phyloP scores from a whole-genome alignment of 2,888 invertebrate species.

The Trichopria drosophilae region DNA sequence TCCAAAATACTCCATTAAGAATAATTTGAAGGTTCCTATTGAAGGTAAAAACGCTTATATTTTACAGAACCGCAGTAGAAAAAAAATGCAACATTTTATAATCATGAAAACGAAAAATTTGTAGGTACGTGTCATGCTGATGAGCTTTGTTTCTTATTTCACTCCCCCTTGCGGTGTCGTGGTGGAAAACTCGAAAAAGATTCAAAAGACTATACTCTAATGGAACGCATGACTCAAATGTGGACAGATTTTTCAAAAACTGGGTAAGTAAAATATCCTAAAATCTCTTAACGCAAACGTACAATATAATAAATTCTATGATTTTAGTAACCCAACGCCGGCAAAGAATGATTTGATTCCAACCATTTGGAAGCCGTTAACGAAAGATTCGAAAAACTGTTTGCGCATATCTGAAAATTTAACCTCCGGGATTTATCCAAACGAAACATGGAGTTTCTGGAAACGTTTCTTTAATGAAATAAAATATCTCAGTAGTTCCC shows the following conservation, averaged over 20 bases:
- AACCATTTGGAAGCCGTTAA: constrained; percentile 36
- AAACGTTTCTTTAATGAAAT: too few species aligned
- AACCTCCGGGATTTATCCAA: constrained; percentile 21
- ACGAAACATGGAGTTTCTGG: constrained; percentile 31
- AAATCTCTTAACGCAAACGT: too few species aligned
- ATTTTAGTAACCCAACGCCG: constrained; percentile 42
- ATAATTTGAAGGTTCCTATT: too few species aligned
- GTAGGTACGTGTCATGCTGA: constrained; percentile 66
- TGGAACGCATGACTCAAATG: constrained; percentile 39
- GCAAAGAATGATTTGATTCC: constrained; percentile 31
- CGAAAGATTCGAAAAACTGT: constrained; percentile 26
- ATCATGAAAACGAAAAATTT: too few species aligned
- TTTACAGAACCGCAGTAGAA: too few species aligned
- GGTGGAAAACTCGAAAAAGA: constrained; percentile 23
- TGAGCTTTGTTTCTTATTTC: constrained; percentile 66
- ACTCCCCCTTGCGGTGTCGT: constrained; percentile 38
- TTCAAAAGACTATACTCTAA: constrained; percentile 38
- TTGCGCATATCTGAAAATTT: constrained; percentile 38
- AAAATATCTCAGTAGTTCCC: too few species aligned
- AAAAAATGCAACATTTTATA: too few species aligned
- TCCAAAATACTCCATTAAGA: too few species aligned
- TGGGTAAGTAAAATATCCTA: constrained; percentile 43
- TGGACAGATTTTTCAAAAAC: constrained; percentile 47
- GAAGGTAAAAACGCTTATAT: too few species aligned
- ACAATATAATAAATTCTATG: too few species aligned